These are phyloP conservation scores for Drosophila navojoa DNA, from an alignment of 1,140 invertebrate species.

Conservation along the genomic window DNA sequence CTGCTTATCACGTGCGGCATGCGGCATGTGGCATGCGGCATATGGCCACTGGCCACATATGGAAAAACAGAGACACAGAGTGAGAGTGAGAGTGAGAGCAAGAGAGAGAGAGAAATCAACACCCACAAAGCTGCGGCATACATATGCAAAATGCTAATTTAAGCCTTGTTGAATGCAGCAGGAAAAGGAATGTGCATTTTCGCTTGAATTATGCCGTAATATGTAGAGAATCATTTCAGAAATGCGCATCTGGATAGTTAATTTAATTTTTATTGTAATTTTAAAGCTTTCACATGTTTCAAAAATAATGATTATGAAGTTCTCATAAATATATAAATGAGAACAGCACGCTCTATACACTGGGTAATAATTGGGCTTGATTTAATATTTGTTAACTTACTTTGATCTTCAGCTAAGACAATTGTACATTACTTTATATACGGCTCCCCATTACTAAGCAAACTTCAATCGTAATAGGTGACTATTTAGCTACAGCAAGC, in stretches of 20 bases:
- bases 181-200: conserved; percentile 31
- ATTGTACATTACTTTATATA: too few relatives aligned
- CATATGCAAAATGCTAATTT: conserved; percentile 42
- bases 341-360: too few relatives aligned
- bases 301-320: too few relatives aligned
- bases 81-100: neutral
- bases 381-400: too few relatives aligned
- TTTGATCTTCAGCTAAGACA: too few relatives aligned
- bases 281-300: too few relatives aligned
- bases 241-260: neutral
- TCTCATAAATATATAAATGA: too few relatives aligned
- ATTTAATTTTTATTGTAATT: too few relatives aligned
- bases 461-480: too few relatives aligned
- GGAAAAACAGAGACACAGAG: conserved; percentile 31
- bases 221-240: conserved; percentile 14
- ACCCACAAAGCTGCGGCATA: conserved; percentile 14
- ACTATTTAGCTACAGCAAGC: neutral
- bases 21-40: conserved; percentile 45
- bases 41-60: conserved; percentile 45
- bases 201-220: conserved; percentile 28
- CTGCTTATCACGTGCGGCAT: conserved; percentile 75
- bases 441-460: too few relatives aligned
- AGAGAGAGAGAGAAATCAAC: conserved; percentile 6
- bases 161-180: conserved; percentile 40
- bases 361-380: too few relatives aligned